phyloP scores from a whole-genome alignment of 2,797 vertebrate genomes.

The Parauchenoglanis punctatus region DNA sequence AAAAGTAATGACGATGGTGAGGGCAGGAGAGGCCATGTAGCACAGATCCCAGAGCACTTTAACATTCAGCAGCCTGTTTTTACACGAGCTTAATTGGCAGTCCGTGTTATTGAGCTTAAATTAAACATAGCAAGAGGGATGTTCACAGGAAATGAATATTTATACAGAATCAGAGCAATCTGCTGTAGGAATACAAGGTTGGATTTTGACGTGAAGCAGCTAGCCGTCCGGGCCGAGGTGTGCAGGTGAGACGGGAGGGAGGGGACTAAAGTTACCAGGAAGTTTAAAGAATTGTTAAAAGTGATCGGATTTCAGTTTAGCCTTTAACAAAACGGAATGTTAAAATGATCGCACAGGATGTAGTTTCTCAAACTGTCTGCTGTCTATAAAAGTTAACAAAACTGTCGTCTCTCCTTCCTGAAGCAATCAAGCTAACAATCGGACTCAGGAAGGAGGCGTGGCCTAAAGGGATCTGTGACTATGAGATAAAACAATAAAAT shows the following conservation, averaged over 20 bases:
- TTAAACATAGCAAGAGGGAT: conserved; percentile 59
- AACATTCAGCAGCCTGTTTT: conserved; percentile 55
- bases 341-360: not conserved
- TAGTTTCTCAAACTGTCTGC: not conserved
- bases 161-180: conserved; percentile 48
- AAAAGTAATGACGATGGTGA: conserved; percentile 56
- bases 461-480: not conserved
- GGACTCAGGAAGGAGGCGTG: not conserved
- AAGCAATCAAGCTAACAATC: not conserved
- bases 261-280: not conserved
- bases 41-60: conserved; percentile 59
- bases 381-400: not conserved
- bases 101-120: conserved; percentile 58
- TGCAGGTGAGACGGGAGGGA: not conserved
- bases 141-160: conserved; percentile 57
- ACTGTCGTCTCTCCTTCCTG: not conserved
- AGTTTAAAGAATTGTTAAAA: not conserved
- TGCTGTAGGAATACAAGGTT: conserved; percentile 43
- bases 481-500: not conserved
- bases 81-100: conserved; percentile 58
- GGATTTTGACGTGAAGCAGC: conserved; percentile 7
- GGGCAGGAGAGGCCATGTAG: conserved; percentile 50
- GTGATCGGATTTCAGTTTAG: not conserved
- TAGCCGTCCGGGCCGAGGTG: not conserved
- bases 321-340: not conserved